Conservation (phyloP, 2,113 vertebrate species). For the Pantherophis guttatus region DNA sequence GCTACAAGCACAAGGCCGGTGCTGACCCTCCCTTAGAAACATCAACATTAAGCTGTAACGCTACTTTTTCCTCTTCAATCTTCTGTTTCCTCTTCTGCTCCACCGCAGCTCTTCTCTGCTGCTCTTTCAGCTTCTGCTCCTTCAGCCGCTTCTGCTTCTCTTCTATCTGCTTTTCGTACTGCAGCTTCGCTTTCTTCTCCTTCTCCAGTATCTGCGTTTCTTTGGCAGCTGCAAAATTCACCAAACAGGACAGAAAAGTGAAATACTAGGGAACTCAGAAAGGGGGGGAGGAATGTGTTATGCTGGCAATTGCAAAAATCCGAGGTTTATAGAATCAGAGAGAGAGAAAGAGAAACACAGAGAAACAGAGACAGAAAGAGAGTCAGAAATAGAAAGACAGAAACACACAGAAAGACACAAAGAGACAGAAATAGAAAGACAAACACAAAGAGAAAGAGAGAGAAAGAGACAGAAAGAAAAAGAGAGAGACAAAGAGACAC, state of each 20-base stretch:
- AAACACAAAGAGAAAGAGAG: not conserved
- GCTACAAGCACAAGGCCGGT: not conserved
- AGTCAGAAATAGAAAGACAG: not conserved
- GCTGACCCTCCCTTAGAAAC: not conserved
- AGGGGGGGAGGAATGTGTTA: not conserved
- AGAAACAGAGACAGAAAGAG: not conserved
- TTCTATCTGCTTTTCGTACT: slow-evolving; percentile 88
- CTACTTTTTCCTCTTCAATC: slow-evolving; percentile 88
- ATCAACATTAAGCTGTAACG: not conserved
- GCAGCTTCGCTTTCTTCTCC: slow-evolving; percentile 86
- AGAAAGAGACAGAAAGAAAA: not conserved
- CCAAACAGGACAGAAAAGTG: slow-evolving; percentile 1
- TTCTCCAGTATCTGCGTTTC: slow-evolving; percentile 89
- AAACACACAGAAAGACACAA: not conserved
- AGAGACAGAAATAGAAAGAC: not conserved
- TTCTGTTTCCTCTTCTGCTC: slow-evolving; percentile 92
- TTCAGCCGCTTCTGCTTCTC: slow-evolving; percentile 85
- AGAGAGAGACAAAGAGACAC: no score
- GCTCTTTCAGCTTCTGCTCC: slow-evolving; percentile 88
- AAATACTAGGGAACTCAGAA: not conserved
- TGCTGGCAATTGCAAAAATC: not conserved
- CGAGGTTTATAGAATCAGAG: not conserved
- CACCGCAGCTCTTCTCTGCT: slow-evolving; percentile 83
- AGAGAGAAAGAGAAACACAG: no score
- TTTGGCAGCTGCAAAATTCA: slow-evolving; percentile 72